A percentile compares a stretch with the other conserved stretches of the same genome.
phyloP scores from a whole-genome alignment of 2,113 vertebrate species.

The Piprites chloris region DNA sequence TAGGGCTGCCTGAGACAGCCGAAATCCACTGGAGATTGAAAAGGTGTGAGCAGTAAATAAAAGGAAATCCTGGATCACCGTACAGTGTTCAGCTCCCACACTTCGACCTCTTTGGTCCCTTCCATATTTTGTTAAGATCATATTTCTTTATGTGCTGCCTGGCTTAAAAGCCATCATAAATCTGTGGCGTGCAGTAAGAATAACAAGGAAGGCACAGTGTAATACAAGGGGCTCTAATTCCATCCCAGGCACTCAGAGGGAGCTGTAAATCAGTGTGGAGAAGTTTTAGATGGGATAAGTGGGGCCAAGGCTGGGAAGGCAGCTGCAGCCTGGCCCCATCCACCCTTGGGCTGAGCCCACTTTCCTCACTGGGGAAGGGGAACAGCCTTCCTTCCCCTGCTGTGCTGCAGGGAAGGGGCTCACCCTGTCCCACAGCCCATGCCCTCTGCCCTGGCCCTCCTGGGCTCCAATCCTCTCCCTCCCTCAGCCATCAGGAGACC shows the following conservation, averaged over 20 bases:
- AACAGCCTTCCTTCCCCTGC: neutral
- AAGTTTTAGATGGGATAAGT: neutral
- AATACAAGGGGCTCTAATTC: constrained; percentile 3
- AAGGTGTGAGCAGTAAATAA: constrained; percentile 47
- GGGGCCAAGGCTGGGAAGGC: neutral
- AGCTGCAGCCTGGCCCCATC: accelerated
- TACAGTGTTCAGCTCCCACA: constrained; percentile 12
- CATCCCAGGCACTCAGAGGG: neutral
- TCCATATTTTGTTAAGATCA: constrained; percentile 26
- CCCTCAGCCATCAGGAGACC: neutral
- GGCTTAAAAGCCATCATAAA: constrained; percentile 41
- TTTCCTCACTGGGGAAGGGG: accelerated
- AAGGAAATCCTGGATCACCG: constrained; percentile 47
- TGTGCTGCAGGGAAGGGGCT: neutral
- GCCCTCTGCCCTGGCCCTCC: neutral
- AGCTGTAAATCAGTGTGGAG: neutral
- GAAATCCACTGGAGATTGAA: constrained; percentile 26
- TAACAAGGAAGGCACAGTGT: constrained; percentile 40
- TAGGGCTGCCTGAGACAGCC: neutral
- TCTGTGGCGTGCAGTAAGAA: neutral
- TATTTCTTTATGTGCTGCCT: constrained; percentile 48
- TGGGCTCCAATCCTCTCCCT: neutral
- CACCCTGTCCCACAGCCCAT: accelerated
- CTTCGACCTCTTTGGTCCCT: constrained; percentile 1
- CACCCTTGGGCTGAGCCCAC: neutral